A percentile compares a stretch with the other conserved stretches of the same genome.
These are phyloP conservation scores for Echiichthys vipera DNA, from an alignment of 2,797 vertebrate genomes.

Conservation along the genomic window DNA sequence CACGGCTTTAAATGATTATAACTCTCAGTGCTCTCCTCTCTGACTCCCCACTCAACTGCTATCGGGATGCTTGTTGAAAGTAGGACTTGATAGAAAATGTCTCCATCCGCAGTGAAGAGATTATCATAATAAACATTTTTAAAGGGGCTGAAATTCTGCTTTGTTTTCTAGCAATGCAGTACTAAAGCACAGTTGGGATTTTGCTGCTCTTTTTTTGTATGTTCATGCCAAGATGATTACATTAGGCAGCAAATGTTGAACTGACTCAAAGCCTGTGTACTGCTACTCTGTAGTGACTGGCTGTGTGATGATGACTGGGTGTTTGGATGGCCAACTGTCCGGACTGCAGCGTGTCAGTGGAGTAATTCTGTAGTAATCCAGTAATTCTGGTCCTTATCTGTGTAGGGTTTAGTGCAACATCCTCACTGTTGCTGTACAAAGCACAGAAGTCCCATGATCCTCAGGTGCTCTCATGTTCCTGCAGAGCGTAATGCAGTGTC, in stretches of 20 bases:
- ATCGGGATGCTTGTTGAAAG: constrained; percentile 8
- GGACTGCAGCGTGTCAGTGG: constrained; percentile 42
- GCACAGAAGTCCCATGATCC: constrained; percentile 45
- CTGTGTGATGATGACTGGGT: constrained; percentile 44
- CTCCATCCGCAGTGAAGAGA: background rate
- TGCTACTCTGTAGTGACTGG: constrained; percentile 42
- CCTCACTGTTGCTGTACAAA: constrained; percentile 45
- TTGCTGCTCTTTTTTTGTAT: constrained; percentile 6
- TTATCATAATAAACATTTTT: background rate
- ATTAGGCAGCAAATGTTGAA: constrained; percentile 35
- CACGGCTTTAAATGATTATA: constrained; percentile 29
- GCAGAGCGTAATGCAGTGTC: constrained; percentile 31
- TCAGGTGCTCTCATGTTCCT: constrained; percentile 33
- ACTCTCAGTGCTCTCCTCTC: constrained; percentile 14
- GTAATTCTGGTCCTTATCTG: constrained; percentile 62
- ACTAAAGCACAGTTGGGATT: background rate
- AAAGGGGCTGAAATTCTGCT: constrained; percentile 1
- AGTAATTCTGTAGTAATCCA: no score
- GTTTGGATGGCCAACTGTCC: constrained; percentile 18
- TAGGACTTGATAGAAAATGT: background rate
- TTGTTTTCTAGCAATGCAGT: background rate
- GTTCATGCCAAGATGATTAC: constrained; percentile 35
- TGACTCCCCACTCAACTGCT: constrained; percentile 34
- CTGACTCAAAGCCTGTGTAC: constrained; percentile 32
- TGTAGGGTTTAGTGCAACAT: constrained; percentile 41